Conservation (phyloP, 2,113 vertebrate species). For the Cinclus cinclus region DNA sequence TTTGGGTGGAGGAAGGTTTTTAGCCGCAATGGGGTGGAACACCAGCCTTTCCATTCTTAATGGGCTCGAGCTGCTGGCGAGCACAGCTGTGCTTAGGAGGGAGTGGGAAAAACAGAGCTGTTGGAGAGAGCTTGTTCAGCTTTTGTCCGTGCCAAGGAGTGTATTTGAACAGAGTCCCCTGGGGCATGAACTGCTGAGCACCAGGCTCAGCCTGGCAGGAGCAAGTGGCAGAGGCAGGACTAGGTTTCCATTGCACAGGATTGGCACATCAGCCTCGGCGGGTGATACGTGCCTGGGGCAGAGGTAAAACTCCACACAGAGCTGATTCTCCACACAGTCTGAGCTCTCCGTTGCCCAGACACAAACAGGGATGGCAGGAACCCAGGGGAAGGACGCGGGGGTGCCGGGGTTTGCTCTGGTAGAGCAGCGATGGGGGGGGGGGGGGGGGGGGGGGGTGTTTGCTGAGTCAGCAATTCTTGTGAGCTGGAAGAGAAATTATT, state of each 20-base stretch:
- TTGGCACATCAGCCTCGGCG: fast-evolving
- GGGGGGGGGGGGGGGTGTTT: neutral
- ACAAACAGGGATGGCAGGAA: neutral
- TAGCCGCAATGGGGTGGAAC: neutral
- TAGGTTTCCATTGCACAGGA: fast-evolving
- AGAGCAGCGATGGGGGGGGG: fast-evolving
- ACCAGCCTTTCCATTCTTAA: neutral
- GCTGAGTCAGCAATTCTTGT: neutral
- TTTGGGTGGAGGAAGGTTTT: neutral
- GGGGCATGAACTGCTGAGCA: neutral
- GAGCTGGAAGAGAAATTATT: neutral
- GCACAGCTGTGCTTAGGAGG: neutral
- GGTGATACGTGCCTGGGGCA: neutral
- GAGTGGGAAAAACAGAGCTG: neutral
- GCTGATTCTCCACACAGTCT: neutral
- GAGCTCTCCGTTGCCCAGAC: neutral
- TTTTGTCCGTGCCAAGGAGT: neutral
- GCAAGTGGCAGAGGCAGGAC: neutral
- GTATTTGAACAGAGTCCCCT: neutral
- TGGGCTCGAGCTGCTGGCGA: neutral
- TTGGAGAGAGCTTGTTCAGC: neutral
- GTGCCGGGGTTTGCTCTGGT: neutral
- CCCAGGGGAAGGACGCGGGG: neutral
- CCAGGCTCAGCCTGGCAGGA: neutral
- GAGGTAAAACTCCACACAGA: neutral